These are phyloP conservation scores for Ypsolopha scabrella DNA, from an alignment of 2,888 invertebrate genomes.

Conservation along the genomic window DNA sequence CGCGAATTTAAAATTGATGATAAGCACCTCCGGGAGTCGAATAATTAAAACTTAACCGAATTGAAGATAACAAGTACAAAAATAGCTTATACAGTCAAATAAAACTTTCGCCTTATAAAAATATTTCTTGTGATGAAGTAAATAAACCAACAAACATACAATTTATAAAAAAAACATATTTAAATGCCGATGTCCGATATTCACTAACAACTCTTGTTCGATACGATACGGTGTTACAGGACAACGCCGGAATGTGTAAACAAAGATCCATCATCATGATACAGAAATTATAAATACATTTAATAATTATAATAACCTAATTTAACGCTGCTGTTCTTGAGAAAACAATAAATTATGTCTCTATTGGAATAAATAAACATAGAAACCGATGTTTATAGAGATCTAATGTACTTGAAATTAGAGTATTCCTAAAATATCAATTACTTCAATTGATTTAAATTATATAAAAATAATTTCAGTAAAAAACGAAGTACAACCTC, in stretches of 20 bases:
- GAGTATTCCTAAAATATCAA: slow-evolving; percentile 7
- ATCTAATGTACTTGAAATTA: slow-evolving; percentile 1
- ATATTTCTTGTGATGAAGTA: slow-evolving; percentile 20
- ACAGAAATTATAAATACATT: slow-evolving; percentile 66
- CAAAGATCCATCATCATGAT: slow-evolving; percentile 44
- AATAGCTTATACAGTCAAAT: slow-evolving; percentile 26
- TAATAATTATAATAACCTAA: slow-evolving; percentile 6
- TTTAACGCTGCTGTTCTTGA: slow-evolving; percentile 1
- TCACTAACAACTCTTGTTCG: slow-evolving; percentile 35
- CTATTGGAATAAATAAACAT: slow-evolving; percentile 21
- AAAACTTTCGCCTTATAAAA: slow-evolving; percentile 20
- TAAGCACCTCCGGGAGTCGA: slow-evolving; percentile 14
- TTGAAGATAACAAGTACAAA: slow-evolving; percentile 28
- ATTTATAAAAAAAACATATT: slow-evolving; percentile 22
- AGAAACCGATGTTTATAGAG: not conserved
- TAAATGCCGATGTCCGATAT: slow-evolving; percentile 5
- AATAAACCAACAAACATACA: slow-evolving; percentile 16
- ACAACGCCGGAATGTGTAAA: slow-evolving; percentile 32
- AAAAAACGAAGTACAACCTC: slow-evolving; percentile 14
- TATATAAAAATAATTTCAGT: slow-evolving; percentile 6
- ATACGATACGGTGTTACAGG: slow-evolving; percentile 30
- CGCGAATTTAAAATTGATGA: slow-evolving; percentile 9
- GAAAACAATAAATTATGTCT: slow-evolving; percentile 34
- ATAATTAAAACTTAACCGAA: slow-evolving; percentile 8
- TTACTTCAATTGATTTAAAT: not conserved